Evolutionary conservation across 2,888 invertebrate genomes (phyloP).

Genomic region (Dicycla oo): DNA sequence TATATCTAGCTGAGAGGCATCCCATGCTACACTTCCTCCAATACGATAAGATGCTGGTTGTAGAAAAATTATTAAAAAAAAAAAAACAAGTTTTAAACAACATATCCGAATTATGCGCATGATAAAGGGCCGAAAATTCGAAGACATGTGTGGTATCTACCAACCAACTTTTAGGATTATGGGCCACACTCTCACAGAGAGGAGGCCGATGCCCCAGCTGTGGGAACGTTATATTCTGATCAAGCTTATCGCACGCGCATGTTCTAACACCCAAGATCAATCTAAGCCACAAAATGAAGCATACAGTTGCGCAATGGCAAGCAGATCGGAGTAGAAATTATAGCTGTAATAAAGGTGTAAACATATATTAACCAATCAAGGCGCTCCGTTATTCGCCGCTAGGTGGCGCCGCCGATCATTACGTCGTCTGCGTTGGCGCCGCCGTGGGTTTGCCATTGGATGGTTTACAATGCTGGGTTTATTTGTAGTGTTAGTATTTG

Average conservation of each 20-base stretch:
- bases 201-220: fast-evolving
- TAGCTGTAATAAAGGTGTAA: constrained; percentile 79
- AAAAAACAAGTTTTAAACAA: not conserved
- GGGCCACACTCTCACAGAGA: too few relatives aligned
- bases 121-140: not conserved
- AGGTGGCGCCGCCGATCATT: constrained; percentile 83
- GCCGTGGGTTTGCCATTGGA: constrained; percentile 27
- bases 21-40: not conserved
- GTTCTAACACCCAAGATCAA: constrained; percentile 6
- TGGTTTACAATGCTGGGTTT: constrained; percentile 36
- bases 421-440: constrained; percentile 78
- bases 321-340: constrained; percentile 49
- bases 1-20: not conserved
- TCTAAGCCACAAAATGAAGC: constrained; percentile 31
- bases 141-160: not conserved
- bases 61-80: not conserved
- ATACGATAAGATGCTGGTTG: not conserved
- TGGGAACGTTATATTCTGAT: not conserved
- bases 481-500: too few relatives aligned
- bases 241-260: not conserved
- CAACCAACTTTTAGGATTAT: not conserved
- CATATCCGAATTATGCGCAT: not conserved
- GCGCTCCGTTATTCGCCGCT: constrained; percentile 78
- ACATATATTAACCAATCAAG: constrained; percentile 86
- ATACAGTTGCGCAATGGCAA: constrained; percentile 45